Base-by-base conservation (phyloP, 2,797 vertebrate genomes). In the Danio albolineatus region DNA sequence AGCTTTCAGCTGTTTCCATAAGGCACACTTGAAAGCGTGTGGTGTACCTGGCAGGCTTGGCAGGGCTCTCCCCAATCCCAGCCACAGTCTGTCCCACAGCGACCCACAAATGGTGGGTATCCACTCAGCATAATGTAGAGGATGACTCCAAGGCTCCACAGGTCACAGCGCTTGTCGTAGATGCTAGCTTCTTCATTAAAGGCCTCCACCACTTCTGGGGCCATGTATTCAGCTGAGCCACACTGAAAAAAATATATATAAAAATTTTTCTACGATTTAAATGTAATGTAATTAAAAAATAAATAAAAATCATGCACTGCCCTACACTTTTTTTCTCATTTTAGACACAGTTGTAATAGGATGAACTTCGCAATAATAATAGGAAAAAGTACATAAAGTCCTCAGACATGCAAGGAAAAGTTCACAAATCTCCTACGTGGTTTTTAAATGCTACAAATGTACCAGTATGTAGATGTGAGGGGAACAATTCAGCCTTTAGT, bases 61-160 rank as follows among this genome's bases (percentile, higher is more conserved):
- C 98, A 99, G 0, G 98, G 95, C 85, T 98, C 96, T 1, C 97
- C 98, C 1, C 95, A 90, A 83, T 98, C 96, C 98, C 98, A 98
- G 90, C 98, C 98, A 8, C 98, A 99, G 92, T 94, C 95, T 0
- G 95, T 95, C 19, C 97, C 97, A 1, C 98, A 99, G 89, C 94
- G 96, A 38, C 97, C 98, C 44, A 97, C 97, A 0, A 99, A 99
- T 1, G 97, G 98, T 0, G 98, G 97, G 86, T 98, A 99, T 73
- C 98, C 98, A 0, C 98, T 98, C 75, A 99, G 91, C 96, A 99
- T 94, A 89, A 99, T 99, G 91, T 99, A 99, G 7, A 99, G 94
- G 87, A 98, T 97, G 66, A 99, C 97, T 0, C 97, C 98, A 16
- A 99, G 93, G 89, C 98, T 99, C 98, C 98, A 99, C 85, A 99